These are phyloP conservation scores for Stegostoma tigrinum DNA, from an alignment of 2,113 vertebrate genomes.

Conservation along the genomic window DNA sequence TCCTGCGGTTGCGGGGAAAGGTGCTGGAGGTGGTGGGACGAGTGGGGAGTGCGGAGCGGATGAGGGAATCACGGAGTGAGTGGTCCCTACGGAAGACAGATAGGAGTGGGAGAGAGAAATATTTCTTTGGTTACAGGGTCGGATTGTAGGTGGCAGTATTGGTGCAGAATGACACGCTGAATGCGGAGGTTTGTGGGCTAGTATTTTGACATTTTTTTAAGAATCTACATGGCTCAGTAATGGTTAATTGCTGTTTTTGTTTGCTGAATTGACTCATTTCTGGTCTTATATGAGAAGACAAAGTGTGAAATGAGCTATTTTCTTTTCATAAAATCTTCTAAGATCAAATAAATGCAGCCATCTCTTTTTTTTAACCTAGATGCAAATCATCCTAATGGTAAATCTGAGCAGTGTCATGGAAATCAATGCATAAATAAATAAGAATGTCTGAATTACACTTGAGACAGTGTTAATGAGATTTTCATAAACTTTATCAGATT, in stretches of 20 bases:
- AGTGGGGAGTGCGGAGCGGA: too few relatives aligned
- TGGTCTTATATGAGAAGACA: neutral
- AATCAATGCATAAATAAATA: neutral
- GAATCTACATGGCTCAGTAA: neutral
- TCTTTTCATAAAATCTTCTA: neutral
- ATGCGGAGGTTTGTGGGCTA: too few relatives aligned
- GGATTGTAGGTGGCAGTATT: too few relatives aligned
- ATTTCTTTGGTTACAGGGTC: too few relatives aligned
- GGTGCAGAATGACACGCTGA: too few relatives aligned
- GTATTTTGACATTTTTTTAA: too few relatives aligned
- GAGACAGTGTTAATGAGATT: neutral
- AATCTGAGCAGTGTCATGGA: neutral
- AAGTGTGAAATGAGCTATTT: neutral
- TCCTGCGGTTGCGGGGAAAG: too few relatives aligned
- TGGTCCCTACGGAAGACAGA: too few relatives aligned
- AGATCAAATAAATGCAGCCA: neutral
- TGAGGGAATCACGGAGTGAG: too few relatives aligned
- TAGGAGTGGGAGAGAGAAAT: too few relatives aligned
- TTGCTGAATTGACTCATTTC: neutral
- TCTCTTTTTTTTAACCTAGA: neutral
- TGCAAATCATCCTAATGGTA: neutral
- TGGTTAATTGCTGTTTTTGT: neutral
- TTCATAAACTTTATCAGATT: neutral
- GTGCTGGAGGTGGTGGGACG: too few relatives aligned
- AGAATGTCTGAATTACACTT: neutral